Percentiles rank a stretch among this genome's conserved stretches.
These are phyloP conservation scores for Chiloscyllium punctatum DNA, from an alignment of 2,797 vertebrate species.

Conservation along the genomic window DNA sequence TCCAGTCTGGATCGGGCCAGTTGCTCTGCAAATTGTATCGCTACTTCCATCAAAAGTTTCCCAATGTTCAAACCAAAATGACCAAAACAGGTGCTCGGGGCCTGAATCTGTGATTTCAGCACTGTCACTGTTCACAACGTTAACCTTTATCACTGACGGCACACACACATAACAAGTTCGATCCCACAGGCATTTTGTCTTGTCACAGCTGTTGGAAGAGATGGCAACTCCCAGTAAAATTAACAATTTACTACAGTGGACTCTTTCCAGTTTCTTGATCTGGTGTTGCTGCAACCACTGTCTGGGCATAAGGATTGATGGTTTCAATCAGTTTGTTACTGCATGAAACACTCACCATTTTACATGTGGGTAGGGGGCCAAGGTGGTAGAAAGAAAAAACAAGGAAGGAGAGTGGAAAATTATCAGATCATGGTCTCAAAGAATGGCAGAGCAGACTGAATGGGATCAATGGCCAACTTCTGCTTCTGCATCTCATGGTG, in stretches of 20 bases:
- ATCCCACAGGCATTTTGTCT: background rate
- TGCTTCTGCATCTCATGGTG: background rate
- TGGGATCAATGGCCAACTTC: background rate
- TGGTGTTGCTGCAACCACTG: background rate
- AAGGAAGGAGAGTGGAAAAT: no score
- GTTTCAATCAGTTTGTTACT: background rate
- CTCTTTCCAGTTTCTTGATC: background rate
- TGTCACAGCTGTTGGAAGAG: background rate
- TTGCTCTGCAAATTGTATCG: background rate
- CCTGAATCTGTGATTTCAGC: background rate
- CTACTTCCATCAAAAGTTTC: background rate
- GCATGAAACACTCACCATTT: background rate
- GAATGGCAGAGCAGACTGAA: background rate
- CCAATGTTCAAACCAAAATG: background rate
- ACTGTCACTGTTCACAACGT: background rate
- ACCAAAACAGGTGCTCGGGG: background rate
- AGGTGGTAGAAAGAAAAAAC: no score
- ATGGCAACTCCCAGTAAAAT: background rate
- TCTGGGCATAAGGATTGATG: background rate
- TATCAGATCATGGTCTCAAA: background rate
- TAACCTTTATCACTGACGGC: background rate
- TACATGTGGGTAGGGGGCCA: no score
- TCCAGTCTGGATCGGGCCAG: background rate
- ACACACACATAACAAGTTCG: background rate
- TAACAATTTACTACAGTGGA: background rate